Percentiles rank a stretch among this genome's conserved stretches.
These are phyloP conservation scores for Chymomyza costata DNA, from an alignment of 1,140 invertebrate species.

Conservation along the genomic window DNA sequence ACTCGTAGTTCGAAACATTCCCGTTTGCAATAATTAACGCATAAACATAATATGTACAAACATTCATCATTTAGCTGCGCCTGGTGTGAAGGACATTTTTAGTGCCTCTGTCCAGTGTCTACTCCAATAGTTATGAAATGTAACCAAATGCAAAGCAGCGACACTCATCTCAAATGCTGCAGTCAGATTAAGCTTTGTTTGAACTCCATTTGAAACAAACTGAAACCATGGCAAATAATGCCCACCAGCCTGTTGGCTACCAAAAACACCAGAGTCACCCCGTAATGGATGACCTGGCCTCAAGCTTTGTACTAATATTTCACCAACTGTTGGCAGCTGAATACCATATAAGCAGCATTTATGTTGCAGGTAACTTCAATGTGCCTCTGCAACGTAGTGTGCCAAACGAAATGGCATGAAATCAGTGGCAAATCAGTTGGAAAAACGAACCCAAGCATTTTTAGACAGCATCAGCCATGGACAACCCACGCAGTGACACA, in stretches of 20 bases:
- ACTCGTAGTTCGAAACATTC: too few relatives aligned
- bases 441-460: constrained; percentile 27
- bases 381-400: constrained; percentile 1
- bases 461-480: constrained; percentile 11
- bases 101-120: too few relatives aligned
- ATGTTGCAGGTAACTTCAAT: too few relatives aligned
- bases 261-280: too few relatives aligned
- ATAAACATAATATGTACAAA: too few relatives aligned
- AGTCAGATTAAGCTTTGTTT: not conserved
- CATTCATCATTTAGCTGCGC: too few relatives aligned
- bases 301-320: not conserved
- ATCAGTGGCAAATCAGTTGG: constrained; percentile 38
- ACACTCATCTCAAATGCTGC: not conserved
- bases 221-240: constrained; percentile 49
- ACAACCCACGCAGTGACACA: constrained; percentile 3
- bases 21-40: too few relatives aligned
- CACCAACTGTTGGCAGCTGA: too few relatives aligned
- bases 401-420: constrained; percentile 26
- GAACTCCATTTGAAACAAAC: constrained; percentile 7
- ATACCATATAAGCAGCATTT: too few relatives aligned
- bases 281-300: too few relatives aligned
- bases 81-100: not conserved
- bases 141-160: constrained; percentile 22
- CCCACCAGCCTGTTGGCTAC: too few relatives aligned
- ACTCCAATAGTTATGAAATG: constrained; percentile 10